Base-by-base conservation (phyloP, 2,797 vertebrate genomes). In the Tachyglossus aculeatus region DNA sequence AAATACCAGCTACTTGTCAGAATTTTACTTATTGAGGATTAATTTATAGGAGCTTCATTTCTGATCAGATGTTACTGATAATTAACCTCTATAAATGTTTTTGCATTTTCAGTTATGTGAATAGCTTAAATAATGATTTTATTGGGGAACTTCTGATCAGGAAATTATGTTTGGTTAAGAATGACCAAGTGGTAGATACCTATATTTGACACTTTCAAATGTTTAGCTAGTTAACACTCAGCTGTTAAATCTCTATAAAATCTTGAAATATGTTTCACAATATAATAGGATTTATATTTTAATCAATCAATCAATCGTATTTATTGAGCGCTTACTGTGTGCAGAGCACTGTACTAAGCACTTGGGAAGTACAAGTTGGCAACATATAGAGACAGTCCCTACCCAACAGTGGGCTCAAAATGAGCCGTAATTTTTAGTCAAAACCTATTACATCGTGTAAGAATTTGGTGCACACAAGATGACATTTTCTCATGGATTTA, bases 41-140 rank as follows among this genome's bases (percentile, higher is more conserved):
- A 13, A 44, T 59, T 45, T 65, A 19, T 34, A 50, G 29, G 45
- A 22, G 67, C 33, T 45, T n/a, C 45, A 33, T 56, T 80, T 50
- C 65, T 78, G 69, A 72, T 75, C 80, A 72, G 60, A 66, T 69
- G 40, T 80, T 74, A 63, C 70, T 74, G 56, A 40, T 45, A 69
- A 60, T 77, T 75, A 80, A 58, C 41, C 51, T 40, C 38, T 36
- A 48, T 51, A 55, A 67, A 37, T 48, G 51, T 67, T 71, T 64
- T 51, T 45, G 62, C 80, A 71, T 60, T 61, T 64, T 67, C 65
- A 67, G 71, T 62, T 75, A 65, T 65, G 51, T 43, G 45, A 85
- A 67, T 67, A 29, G 51, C 58, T 80, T 75, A 57, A 77, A 45
- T 60, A 74, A 60, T 39, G 8, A 4, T 55, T 70, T 52, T 40